These are phyloP conservation scores for Aporrectodea caliginosa DNA, from an alignment of 1,140 invertebrate species.

Conservation along the genomic window DNA sequence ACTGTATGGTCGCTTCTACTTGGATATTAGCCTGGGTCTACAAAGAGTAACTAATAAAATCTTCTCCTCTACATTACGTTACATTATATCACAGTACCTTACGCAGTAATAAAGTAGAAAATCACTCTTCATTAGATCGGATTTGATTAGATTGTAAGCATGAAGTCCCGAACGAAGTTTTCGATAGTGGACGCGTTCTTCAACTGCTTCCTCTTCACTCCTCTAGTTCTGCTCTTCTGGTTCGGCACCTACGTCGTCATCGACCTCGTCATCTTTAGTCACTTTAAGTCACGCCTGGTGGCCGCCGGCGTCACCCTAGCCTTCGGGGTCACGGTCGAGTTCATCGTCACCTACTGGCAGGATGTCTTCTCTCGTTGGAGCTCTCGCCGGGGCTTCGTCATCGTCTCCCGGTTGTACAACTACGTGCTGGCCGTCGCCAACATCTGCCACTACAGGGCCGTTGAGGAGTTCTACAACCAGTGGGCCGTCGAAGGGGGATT, in stretches of 20 bases:
- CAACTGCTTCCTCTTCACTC: constrained; percentile 28
- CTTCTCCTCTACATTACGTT: no score
- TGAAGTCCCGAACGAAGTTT: constrained; percentile 14
- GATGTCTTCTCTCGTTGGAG: background rate
- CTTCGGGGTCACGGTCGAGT: constrained; percentile 23
- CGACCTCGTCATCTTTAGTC: constrained; percentile 10
- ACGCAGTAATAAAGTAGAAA: no score
- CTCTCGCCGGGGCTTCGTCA: background rate
- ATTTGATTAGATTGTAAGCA: no score
- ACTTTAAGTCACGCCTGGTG: background rate
- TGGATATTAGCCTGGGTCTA: no score
- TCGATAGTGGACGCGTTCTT: constrained; percentile 16
- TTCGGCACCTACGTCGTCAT: constrained; percentile 12
- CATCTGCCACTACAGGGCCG: constrained; percentile 28
- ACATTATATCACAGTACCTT: no score
- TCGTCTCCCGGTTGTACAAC: constrained; percentile 20
- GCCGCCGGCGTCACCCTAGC: constrained; percentile 11
- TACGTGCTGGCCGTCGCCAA: constrained; percentile 22
- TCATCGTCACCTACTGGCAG: constrained; percentile 21
- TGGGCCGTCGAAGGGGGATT: background rate
- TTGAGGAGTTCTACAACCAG: constrained; percentile 21
- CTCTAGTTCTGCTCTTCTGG: constrained; percentile 25
- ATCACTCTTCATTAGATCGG: no score
- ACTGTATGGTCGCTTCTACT: no score
- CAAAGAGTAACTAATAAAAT: no score